Evolutionary conservation across 2,888 invertebrate species (phyloP).

Genomic region (Lycaena phlaeas): DNA sequence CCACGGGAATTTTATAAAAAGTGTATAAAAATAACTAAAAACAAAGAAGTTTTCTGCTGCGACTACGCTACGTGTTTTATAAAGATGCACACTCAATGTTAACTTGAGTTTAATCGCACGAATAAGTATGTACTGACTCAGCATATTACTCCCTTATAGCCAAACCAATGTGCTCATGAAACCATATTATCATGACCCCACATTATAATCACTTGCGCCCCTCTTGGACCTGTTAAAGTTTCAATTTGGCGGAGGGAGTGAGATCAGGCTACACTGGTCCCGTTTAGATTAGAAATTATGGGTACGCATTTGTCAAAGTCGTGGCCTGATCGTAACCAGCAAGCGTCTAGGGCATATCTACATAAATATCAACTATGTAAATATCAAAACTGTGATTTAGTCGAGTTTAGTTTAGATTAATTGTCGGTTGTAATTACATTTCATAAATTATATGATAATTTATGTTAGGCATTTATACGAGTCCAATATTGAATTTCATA

Average conservation of each 20-base stretch:
- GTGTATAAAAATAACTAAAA: no score
- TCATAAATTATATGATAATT: no score
- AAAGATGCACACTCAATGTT: conserved; percentile 22
- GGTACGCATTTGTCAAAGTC: conserved; percentile 56
- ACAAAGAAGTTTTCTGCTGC: no score
- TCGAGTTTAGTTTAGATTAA: not conserved
- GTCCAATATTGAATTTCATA: no score
- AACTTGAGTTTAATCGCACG: conserved; percentile 45
- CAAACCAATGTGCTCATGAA: conserved; percentile 38
- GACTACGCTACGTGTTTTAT: no score
- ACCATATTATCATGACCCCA: conserved; percentile 24
- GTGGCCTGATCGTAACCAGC: conserved; percentile 22
- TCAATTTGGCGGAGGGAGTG: conserved; percentile 15
- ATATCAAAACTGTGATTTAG: not conserved
- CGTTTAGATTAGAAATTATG: conserved; percentile 36
- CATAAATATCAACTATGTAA: conserved; percentile 1
- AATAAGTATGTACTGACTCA: conserved; percentile 57
- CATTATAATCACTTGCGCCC: conserved; percentile 4
- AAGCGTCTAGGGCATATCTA: conserved; percentile 5
- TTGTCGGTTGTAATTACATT: not conserved
- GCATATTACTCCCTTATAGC: conserved; percentile 49
- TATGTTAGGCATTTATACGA: no score
- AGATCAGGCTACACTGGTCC: conserved; percentile 32
- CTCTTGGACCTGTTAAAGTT: conserved; percentile 12
- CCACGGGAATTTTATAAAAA: no score